phyloP scores from a whole-genome alignment of 2,888 invertebrate genomes.

The Microctonus brassicae region DNA sequence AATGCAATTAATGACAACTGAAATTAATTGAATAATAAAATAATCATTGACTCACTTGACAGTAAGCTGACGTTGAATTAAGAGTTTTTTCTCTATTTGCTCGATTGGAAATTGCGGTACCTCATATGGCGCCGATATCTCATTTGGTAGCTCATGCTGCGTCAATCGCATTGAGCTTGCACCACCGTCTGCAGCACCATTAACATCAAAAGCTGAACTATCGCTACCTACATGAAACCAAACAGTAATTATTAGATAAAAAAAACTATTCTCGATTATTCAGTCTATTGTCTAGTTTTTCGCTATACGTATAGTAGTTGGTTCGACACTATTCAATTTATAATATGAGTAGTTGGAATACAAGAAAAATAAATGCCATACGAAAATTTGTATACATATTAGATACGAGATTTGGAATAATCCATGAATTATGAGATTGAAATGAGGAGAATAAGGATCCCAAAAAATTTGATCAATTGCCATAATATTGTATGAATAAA shows the following conservation, averaged over 20 bases:
- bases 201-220: conserved; percentile 75
- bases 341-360: too few relatives aligned
- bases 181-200: conserved; percentile 60
- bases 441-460: background rate
- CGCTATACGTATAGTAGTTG: too few relatives aligned
- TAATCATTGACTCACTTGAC: conserved; percentile 80
- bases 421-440: background rate
- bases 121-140: conserved; percentile 96
- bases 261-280: too few relatives aligned
- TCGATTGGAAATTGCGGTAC: conserved; percentile 98
- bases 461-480: background rate
- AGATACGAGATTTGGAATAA: background rate
- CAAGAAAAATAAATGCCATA: too few relatives aligned
- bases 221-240: conserved; percentile 80
- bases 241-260: too few relatives aligned
- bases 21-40: background rate
- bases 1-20: too few relatives aligned
- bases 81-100: conserved; percentile 93
- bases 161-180: conserved; percentile 70
- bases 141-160: conserved; percentile 79
- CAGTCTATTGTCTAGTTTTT: conserved; percentile 1
- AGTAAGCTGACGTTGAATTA: conserved; percentile 89
- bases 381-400: too few relatives aligned
- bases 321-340: too few relatives aligned
- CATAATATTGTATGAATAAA: background rate